phyloP scores from a whole-genome alignment of 2,113 vertebrate genomes.

The Acinonyx jubatus region DNA sequence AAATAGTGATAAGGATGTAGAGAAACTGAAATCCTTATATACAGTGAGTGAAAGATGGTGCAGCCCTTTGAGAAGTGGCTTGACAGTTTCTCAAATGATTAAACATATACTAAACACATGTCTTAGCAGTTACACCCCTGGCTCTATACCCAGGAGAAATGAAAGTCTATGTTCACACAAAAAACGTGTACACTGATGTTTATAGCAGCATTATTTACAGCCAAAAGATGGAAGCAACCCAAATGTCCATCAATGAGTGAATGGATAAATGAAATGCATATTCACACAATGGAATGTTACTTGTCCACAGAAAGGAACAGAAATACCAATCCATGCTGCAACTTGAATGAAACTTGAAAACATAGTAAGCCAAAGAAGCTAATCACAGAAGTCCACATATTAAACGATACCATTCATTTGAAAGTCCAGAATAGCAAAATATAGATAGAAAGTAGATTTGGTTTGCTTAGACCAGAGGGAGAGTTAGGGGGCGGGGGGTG shows the following conservation, averaged over 20 bases:
- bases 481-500: background rate
- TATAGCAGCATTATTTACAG: background rate
- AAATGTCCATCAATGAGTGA: background rate
- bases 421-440: background rate
- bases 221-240: background rate
- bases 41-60: background rate
- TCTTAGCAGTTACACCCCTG: background rate
- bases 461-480: background rate
- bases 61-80: background rate
- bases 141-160: background rate
- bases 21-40: background rate
- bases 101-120: background rate
- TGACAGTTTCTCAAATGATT: background rate
- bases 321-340: background rate
- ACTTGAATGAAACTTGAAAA: background rate
- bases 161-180: background rate
- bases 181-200: background rate
- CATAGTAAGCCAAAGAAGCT: background rate
- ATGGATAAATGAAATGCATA: background rate
- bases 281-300: background rate
- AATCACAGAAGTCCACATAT: background rate
- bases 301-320: background rate
- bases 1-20: background rate
- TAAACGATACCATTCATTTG: background rate
- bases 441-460: background rate